Base-by-base conservation (phyloP, 2,113 vertebrate species). In the Charina bottae region DNA sequence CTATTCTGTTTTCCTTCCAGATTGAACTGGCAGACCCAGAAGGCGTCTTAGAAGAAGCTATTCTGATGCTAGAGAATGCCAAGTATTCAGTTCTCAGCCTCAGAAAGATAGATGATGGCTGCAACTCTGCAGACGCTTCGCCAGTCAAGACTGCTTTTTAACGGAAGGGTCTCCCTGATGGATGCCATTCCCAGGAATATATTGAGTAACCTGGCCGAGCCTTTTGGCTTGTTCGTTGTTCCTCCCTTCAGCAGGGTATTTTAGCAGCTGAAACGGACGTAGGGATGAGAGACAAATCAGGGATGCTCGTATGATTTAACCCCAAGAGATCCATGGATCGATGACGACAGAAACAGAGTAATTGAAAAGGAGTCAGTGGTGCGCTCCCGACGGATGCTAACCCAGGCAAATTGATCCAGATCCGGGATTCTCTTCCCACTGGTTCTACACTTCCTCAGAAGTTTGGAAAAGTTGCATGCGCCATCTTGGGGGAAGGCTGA, bases 11-110 rank as follows among this genome's bases (percentile, higher is more conserved):
- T 90, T 92, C 53, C 56, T 94, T 89, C 92, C 90, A 99, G 99
- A 83, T 99, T 28, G 95, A 97, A 83, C 93, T 99, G 85, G 91
- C 95, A 17, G 97, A 99, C 92, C 96, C 97, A n/a, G 93, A 97
- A 1, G 94, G 95, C 3, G 97, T 98, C 90, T 93, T 98, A 91
- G 94, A 95, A 91, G 96, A 98, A 87, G 97, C 97, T 1, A 28
- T 42, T 84, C 96, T 87, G 2, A 90, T 23, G 46, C 94, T 97
- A 94, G 92, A 94, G 12, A 90, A 95, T 54, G 93, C 87, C 21
- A 93, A 7, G 91, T 93, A 62, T 3, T 33, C 5, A 37, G 17
- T 11, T n/a, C 37, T 9, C 86, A 53, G 68, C 42, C 42, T 24
- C 19, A 26, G 94, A 94, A 85, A 90, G 60, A 58, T 19, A 0